A percentile compares a stretch with the other conserved stretches of the same genome.
phyloP scores from a whole-genome alignment of 2,113 vertebrate genomes.

The Seriola dumerili region DNA sequence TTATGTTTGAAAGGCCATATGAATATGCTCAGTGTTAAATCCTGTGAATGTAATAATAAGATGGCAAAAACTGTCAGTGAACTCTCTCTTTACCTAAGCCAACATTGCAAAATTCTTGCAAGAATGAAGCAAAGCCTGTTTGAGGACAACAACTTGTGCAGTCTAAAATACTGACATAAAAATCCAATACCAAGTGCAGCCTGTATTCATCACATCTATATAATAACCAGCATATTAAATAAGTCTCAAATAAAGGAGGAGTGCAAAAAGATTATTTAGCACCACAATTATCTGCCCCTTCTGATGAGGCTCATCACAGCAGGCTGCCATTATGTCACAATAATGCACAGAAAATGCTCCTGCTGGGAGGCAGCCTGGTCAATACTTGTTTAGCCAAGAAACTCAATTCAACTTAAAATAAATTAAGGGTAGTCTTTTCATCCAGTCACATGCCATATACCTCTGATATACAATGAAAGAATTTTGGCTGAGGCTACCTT shows the following conservation, averaged over 20 bases:
- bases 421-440: neutral
- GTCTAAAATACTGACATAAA: neutral
- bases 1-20: neutral
- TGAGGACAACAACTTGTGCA: neutral
- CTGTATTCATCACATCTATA: neutral
- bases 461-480: neutral
- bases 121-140: neutral
- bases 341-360: constrained; percentile 24
- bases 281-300: constrained; percentile 17
- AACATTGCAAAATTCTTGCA: neutral
- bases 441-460: neutral
- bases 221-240: neutral
- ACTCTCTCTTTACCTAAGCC: neutral
- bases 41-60: neutral
- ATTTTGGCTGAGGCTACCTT: neutral
- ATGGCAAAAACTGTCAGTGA: neutral
- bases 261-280: constrained; percentile 19
- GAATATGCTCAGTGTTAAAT: neutral
- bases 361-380: constrained; percentile 32
- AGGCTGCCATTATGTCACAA: constrained; percentile 14
- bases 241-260: neutral
- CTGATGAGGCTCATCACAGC: constrained; percentile 13
- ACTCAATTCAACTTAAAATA: neutral
- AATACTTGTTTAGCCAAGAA: constrained; percentile 12
- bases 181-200: neutral